phyloP scores from a whole-genome alignment of 1,140 invertebrate species.

The Sminthurinus signatus region DNA sequence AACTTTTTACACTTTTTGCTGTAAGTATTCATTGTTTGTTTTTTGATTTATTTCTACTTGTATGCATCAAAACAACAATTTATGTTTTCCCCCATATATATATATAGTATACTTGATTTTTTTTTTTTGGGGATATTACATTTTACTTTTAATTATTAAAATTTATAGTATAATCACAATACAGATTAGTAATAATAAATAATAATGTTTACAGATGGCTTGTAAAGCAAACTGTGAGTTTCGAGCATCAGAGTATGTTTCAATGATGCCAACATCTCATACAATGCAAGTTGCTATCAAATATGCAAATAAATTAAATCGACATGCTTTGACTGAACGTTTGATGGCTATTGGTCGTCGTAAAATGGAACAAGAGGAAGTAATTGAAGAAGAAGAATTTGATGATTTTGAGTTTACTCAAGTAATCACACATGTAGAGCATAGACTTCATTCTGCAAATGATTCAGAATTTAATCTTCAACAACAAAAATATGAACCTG shows the following conservation, averaged over 20 bases:
- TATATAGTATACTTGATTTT: no score
- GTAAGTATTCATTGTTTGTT: constrained; percentile 17
- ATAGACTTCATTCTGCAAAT: not conserved
- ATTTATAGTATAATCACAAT: no score
- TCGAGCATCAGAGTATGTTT: constrained; percentile 76
- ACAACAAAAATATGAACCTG: not conserved
- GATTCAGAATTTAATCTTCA: no score
- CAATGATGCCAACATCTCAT: constrained; percentile 67
- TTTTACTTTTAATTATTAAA: no score
- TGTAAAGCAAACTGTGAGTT: constrained; percentile 66
- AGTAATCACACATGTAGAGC: not conserved
- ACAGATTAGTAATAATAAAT: no score
- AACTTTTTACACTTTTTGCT: constrained; percentile 76
- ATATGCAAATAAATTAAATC: constrained; percentile 67
- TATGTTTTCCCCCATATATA: no score
- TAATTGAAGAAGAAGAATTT: constrained; percentile 42
- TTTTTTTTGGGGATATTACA: no score
- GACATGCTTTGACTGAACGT: constrained; percentile 65
- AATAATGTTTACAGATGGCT: constrained; percentile 15
- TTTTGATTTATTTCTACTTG: not conserved
- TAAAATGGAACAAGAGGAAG: constrained; percentile 44
- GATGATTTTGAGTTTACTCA: constrained; percentile 42
- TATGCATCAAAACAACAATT: no score
- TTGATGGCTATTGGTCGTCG: constrained; percentile 43
- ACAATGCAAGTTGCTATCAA: constrained; percentile 76